These are phyloP conservation scores for Macrotis lagotis DNA, from an alignment of 2,113 vertebrate genomes.

Conservation along the genomic window DNA sequence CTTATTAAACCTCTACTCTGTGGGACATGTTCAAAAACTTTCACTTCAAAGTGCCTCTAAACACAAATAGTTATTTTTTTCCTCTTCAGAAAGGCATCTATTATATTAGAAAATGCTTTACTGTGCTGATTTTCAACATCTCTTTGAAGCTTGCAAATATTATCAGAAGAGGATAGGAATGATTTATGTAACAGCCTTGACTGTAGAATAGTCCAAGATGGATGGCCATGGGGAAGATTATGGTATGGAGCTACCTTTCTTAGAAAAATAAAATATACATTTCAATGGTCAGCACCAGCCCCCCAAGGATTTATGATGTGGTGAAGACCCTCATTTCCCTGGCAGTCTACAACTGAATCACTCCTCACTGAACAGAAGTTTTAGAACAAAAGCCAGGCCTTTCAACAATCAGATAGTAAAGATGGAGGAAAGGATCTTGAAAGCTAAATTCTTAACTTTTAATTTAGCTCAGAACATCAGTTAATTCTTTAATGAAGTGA, in stretches of 20 bases:
- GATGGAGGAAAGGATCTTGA: rapidly evolving
- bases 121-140: rapidly evolving
- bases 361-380: not conserved
- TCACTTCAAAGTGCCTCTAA: rapidly evolving
- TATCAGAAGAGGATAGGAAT: not conserved
- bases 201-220: not conserved
- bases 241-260: not conserved
- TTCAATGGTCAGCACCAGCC: not conserved
- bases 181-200: not conserved
- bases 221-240: not conserved
- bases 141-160: not conserved
- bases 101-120: not conserved
- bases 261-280: not conserved
- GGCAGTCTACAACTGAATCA: rapidly evolving
- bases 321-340: rapidly evolving
- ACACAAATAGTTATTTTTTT: rapidly evolving
- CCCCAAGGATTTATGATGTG: rapidly evolving
- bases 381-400: not conserved
- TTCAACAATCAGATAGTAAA: no score
- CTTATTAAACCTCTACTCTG: not conserved
- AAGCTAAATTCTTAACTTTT: not conserved
- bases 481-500: not conserved
- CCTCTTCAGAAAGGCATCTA: not conserved
- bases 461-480: not conserved
- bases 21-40: not conserved